Conservation (phyloP, 64 coral and sea anemone genomes). For the Dendronephthya gigantea region DNA sequence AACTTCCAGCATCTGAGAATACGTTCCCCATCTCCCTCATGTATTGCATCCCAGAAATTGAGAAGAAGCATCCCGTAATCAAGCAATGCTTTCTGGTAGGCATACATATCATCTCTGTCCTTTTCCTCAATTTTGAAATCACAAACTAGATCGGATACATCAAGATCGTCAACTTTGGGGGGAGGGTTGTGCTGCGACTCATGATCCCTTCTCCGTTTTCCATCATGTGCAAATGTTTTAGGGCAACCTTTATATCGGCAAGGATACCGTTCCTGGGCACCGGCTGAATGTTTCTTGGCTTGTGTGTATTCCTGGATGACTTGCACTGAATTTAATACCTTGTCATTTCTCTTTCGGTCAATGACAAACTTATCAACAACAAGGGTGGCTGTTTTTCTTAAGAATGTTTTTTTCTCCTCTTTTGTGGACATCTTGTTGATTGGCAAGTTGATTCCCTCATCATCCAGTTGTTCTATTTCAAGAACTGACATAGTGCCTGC, state of each 20-base stretch:
- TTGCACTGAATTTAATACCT: background rate
- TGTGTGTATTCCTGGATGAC: background rate
- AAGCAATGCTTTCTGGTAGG: background rate
- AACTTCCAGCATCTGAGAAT: background rate
- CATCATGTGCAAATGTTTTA: background rate
- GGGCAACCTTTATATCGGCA: constrained; percentile 13
- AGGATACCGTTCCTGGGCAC: background rate
- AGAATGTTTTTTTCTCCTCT: background rate
- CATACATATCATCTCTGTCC: background rate
- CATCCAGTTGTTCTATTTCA: background rate
- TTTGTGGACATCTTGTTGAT: background rate
- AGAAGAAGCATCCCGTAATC: background rate
- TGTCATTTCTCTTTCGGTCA: background rate
- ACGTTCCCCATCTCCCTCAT: background rate
- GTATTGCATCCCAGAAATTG: background rate
- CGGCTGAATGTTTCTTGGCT: background rate
- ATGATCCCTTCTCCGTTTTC: constrained; percentile 7
- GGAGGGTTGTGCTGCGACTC: constrained; percentile 14
- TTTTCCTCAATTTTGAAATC: background rate
- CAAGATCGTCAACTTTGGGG: background rate
- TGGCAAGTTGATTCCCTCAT: background rate
- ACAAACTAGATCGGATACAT: background rate
- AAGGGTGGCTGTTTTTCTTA: background rate
- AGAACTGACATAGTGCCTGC: background rate
- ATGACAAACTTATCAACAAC: background rate